Base-by-base conservation (phyloP, 2,888 invertebrate genomes). In the Dascillus cervinus region DNA sequence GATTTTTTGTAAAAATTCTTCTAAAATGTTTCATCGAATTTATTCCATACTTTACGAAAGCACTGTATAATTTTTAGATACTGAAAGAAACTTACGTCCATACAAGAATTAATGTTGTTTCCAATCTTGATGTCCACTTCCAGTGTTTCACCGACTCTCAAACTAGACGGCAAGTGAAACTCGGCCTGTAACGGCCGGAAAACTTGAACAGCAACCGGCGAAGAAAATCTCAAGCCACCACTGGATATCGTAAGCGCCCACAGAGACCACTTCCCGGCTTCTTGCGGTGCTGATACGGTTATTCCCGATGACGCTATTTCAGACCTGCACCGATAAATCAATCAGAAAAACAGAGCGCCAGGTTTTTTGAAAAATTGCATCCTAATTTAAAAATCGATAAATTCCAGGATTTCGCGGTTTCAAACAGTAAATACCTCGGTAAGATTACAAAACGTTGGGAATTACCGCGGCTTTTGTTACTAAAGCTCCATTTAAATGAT, bases 41-140 rank as follows among this genome's bases (percentile, higher is more conserved):
- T n/a, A n/a, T n/a, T n/a, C n/a, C n/a, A n/a, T n/a, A n/a, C n/a
- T n/a, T n/a, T n/a, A n/a, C n/a, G n/a, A n/a, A n/a, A n/a, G n/a
- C n/a, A n/a, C n/a, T n/a, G n/a, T n/a, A n/a, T n/a, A n/a, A n/a
- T n/a, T n/a, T n/a, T n/a, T n/a, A n/a, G n/a, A n/a, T n/a, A n/a
- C 17, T 17, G 5, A 6, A 13, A 22, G 3, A n/a, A 52, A 75
- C 77, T 77, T 55, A 79, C 79, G 53, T 79, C 79, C 71, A 79
- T 75, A 58, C 79, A 79, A 36, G 76, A 74, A 52, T 78, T 76
- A 49, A 78, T 72, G 39, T 77, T 77, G 50, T 78, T 79, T 1
- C 73, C 76, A 34, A 79, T 78, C 59, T 76, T 77, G 43, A 79
- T 76, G 46, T 78, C 78, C n/a, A 78, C 74, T 53, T 79, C 77